Evolutionary conservation across 2,888 invertebrate genomes (phyloP), one percentile per base, ranked within the genome.

Genomic region (Caenorhabditis sp.): DNA sequence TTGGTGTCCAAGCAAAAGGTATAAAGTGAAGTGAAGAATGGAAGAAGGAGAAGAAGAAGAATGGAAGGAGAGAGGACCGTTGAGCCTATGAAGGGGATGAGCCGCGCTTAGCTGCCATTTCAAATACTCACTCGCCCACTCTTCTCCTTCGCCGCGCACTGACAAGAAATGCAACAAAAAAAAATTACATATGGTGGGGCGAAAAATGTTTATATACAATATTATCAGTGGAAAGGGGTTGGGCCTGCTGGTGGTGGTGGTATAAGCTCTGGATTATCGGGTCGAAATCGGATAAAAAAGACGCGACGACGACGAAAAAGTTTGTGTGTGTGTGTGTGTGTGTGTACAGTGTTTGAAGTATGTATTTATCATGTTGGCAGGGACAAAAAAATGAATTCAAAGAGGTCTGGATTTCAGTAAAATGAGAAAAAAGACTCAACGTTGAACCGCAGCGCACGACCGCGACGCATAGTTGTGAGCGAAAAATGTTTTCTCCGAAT

Each of bases 31-130:
- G 43, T 43, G 43, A 43, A 43, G n/a, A n/a, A n/a, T n/a, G n/a
- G n/a, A 43, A 43, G 17, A 17, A 43, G 43, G 14, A 10, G 2
- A 43, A 43, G 43, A 5, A 31, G 10, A 31, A 31, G 14, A 17
- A 6, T 61, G 65, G 55, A 61, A 49, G 55, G 24, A 51, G 43
- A 58, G 53, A 63, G 64, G 63, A 61, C 66, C 66, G 71, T 66
- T 71, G 71, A 72, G 72, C 72, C 64, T 64, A 67, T 5, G 5
- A 12, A 36, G 43, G 58, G 72, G 72, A 72, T 72, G 72, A 72
- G 72, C 72, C 53, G 72, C 62, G 72, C 66, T 72, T 72, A 72
- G 64, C 67, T 72, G 72, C 72, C 72, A 67, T 72, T 67, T 60
- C 53, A 60, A 63, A 66, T 58, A 62, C 65, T 66, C 10, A n/a